Conservation (phyloP, 2,797 vertebrate species). For the Sarcoramphus papa region DNA sequence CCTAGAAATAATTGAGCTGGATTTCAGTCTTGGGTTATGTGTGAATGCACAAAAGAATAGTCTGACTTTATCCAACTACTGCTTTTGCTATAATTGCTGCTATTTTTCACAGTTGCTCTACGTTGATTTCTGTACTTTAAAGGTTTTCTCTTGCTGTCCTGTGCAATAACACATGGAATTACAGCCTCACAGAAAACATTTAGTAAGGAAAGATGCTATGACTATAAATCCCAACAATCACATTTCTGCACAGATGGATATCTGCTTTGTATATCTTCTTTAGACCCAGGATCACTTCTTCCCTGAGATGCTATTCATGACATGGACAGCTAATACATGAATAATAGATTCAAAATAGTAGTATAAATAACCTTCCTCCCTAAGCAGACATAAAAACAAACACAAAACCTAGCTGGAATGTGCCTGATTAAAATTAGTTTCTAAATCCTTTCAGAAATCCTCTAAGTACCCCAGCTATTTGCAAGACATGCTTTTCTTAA, state of each 20-base stretch:
- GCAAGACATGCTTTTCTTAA: neutral
- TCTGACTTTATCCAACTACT: neutral
- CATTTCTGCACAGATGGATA: neutral
- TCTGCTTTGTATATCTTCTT: neutral
- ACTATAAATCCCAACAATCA: neutral
- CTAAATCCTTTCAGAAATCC: slow-evolving; percentile 11
- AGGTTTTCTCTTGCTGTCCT: neutral
- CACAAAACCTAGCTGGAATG: neutral
- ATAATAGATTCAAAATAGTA: neutral
- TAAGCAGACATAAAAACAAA: neutral
- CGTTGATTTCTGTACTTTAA: neutral
- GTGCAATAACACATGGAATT: neutral
- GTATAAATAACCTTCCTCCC: neutral
- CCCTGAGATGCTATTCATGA: neutral
- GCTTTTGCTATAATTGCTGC: neutral
- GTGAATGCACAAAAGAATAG: neutral
- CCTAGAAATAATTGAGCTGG: neutral
- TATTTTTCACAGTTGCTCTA: neutral
- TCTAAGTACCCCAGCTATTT: neutral
- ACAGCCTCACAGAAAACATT: neutral
- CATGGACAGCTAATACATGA: neutral
- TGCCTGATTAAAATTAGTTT: slow-evolving; percentile 1
- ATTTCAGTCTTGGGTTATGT: neutral
- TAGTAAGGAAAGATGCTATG: neutral
- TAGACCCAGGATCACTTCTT: neutral